These are phyloP conservation scores for Telmatherina bonti DNA, from an alignment of 2,797 vertebrate genomes.

Conservation along the genomic window DNA sequence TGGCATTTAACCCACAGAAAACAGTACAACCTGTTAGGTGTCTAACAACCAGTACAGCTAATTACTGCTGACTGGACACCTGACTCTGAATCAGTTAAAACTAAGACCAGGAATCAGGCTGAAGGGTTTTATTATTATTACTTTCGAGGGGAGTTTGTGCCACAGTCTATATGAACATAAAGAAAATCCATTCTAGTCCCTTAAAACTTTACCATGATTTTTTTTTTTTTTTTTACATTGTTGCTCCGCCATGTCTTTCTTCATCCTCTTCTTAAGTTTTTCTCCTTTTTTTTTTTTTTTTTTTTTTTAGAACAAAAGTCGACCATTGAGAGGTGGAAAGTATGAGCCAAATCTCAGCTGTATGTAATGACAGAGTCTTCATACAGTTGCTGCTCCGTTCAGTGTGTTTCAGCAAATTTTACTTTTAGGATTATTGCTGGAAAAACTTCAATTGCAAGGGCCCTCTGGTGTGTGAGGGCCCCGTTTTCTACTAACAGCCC, in stretches of 20 bases:
- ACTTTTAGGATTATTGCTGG: slow-evolving; percentile 22
- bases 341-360: slow-evolving; percentile 2
- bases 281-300: too few species aligned
- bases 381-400: too few species aligned
- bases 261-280: too few species aligned
- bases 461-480: slow-evolving; percentile 5
- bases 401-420: slow-evolving; percentile 23
- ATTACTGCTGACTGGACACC: slow-evolving; percentile 67
- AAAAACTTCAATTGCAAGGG: slow-evolving; percentile 17
- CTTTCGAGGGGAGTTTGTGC: too few species aligned
- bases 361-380: too few species aligned
- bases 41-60: slow-evolving; percentile 55
- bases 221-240: too few species aligned
- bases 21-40: slow-evolving; percentile 67
- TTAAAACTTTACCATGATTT: too few species aligned
- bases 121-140: not conserved
- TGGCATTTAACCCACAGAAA: slow-evolving; percentile 72
- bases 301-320: too few species aligned
- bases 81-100: slow-evolving; percentile 19
- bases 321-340: too few species aligned
- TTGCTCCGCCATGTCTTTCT: too few species aligned
- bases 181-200: too few species aligned
- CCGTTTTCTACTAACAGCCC: slow-evolving; percentile 22
- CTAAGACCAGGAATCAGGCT: not conserved
- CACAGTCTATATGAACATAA: too few species aligned